phyloP scores from a whole-genome alignment of 2,797 vertebrate species.

The Diceros bicornis region DNA sequence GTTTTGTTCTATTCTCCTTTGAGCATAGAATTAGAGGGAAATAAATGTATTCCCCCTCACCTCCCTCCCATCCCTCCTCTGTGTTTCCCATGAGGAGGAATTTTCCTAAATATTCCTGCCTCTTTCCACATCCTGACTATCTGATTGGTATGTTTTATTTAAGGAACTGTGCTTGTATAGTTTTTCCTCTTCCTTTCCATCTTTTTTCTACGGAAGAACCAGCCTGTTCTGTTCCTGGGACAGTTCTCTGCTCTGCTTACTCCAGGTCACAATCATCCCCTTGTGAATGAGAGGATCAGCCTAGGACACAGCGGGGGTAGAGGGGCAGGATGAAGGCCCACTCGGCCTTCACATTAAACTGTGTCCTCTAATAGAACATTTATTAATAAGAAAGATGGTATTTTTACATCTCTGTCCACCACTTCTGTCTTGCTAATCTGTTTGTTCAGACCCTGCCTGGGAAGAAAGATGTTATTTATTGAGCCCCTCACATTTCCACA shows the following conservation, averaged over 20 bases:
- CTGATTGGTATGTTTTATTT: not conserved
- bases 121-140: not conserved
- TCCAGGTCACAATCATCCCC: not conserved
- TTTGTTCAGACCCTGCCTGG: not conserved
- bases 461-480: not conserved
- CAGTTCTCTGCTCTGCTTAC: not conserved
- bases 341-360: not conserved
- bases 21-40: not conserved
- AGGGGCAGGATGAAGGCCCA: not conserved
- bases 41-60: not conserved
- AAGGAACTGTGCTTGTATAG: not conserved
- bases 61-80: not conserved
- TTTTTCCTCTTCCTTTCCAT: not conserved
- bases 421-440: not conserved
- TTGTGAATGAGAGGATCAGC: not conserved
- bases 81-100: not conserved
- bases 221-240: not conserved
- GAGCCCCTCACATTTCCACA: not conserved
- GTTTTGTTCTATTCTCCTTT: not conserved
- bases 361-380: not conserved
- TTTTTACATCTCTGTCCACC: not conserved
- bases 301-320: not conserved
- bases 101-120: not conserved
- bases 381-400: not conserved
- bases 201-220: not conserved